Base-by-base conservation (phyloP, 1,140 invertebrate species). In the Scaptomyza pallida region DNA sequence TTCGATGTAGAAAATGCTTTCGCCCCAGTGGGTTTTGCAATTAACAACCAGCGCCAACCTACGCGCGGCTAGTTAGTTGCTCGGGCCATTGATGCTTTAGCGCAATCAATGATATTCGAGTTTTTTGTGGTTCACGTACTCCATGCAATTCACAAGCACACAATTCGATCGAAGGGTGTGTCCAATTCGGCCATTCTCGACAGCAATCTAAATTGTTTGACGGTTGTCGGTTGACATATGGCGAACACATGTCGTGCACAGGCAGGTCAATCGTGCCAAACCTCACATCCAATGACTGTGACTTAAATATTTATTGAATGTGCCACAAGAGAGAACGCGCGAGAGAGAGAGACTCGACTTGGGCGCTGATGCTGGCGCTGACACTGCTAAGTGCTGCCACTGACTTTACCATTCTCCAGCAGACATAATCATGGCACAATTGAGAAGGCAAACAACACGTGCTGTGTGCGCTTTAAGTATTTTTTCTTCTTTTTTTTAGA, bases 371-470 rank as follows among this genome's bases (percentile, higher is more conserved):
- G n/a, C n/a, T n/a, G n/a, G n/a, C n/a, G n/a, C 51, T 26, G 23
- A 26, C 23, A 48, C 44, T 56, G 37, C 44, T 50, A 70, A 70
- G 67, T 64, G 33, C 13, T 68, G 40, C 6, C 43, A 21, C 8
- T 4, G 44, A 40, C 60, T 51, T 16, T 23, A 52, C 48, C 41
- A 44, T 54, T 9, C 52, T 26, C 35, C 21, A 43, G 44, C 62
- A 64, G 61, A 56, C 60, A 78, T 76, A 86, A 86, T 81, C 74
- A 75, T 71, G 74, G 41, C 54, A 64, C 77, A 73, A 86, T 86
- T 81, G 81, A 75, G 67, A 63, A 63, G 65, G 57, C 82, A 88
- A 81, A 81, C 82, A 88, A 67, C 59, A 86, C 77, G 81, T 86
- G 81, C 76, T 56, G 40, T 37, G 44, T 68, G 57, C 44, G 40